phyloP scores from a whole-genome alignment of 2,797 vertebrate genomes.

The Poliocrania exsul region DNA sequence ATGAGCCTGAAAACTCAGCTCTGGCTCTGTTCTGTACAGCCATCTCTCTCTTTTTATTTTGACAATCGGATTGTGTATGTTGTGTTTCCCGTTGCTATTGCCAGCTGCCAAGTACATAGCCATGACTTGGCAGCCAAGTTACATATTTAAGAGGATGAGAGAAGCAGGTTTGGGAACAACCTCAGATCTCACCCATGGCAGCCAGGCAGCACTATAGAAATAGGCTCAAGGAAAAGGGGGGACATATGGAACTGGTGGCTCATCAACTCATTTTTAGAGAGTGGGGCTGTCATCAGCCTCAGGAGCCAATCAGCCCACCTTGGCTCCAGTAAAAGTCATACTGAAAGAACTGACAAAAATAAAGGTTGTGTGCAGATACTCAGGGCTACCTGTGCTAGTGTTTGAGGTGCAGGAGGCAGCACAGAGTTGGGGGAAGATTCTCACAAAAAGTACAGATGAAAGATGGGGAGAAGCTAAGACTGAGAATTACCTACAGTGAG shows the following conservation, averaged over 20 bases:
- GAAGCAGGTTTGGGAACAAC: slow-evolving; percentile 30
- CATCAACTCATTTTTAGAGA: not conserved
- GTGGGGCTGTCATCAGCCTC: not conserved
- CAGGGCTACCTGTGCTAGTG: not conserved
- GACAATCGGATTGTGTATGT: slow-evolving; percentile 9
- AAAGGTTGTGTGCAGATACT: not conserved
- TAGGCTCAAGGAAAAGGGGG: not conserved
- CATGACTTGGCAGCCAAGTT: slow-evolving; percentile 54
- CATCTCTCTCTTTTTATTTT: not conserved
- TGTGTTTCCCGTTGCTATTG: slow-evolving; percentile 60
- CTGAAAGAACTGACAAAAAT: not conserved
- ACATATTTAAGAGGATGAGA: slow-evolving; percentile 60
- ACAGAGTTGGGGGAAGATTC: not conserved
- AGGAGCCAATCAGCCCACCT: not conserved
- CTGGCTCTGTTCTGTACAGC: not conserved
- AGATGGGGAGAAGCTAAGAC: not conserved
- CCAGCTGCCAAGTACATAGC: slow-evolving; percentile 50
- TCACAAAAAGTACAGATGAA: not conserved
- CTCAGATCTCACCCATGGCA: not conserved
- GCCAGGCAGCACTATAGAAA: slow-evolving; percentile 1
- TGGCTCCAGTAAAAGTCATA: not conserved
- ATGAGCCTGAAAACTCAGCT: not conserved
- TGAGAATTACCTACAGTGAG: not conserved
- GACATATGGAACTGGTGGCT: not conserved
- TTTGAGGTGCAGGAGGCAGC: not conserved